Conservation (phyloP, 2,797 vertebrate species). For the Myotis findleyi region DNA sequence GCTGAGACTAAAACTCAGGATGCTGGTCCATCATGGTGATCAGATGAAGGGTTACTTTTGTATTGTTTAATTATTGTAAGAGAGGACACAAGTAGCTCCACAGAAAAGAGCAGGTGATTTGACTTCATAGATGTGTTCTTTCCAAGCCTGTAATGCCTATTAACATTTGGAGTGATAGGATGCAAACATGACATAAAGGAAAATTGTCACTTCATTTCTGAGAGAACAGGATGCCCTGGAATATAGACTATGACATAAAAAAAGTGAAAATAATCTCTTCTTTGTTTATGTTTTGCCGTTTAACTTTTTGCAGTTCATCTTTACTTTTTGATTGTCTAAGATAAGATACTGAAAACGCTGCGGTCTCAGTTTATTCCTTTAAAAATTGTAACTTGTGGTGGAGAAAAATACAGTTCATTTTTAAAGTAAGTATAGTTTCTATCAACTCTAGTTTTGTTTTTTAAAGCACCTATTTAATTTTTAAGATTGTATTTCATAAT, state of each 20-base stretch:
- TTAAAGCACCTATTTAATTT: constrained; percentile 51
- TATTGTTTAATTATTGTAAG: constrained; percentile 51
- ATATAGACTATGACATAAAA: constrained; percentile 28
- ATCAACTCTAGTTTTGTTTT: background rate
- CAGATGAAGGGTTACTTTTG: constrained; percentile 3
- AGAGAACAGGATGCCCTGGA: constrained; percentile 42
- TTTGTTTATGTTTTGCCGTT: constrained; percentile 74
- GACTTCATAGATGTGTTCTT: background rate
- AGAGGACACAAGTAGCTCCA: background rate
- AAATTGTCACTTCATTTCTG: constrained; percentile 63
- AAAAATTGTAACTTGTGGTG: constrained; percentile 27
- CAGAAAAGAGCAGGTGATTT: constrained; percentile 31
- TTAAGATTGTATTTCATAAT: background rate
- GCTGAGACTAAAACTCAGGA: constrained; percentile 55
- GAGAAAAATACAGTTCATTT: constrained; percentile 27
- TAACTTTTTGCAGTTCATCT: constrained; percentile 72
- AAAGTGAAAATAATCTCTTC: constrained; percentile 38
- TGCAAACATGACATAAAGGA: background rate
- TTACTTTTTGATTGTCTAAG: constrained; percentile 81
- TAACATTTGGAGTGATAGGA: background rate
- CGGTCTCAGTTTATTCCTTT: constrained; percentile 53
- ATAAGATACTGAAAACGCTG: constrained; percentile 61
- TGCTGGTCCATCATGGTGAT: background rate
- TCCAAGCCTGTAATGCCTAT: background rate
- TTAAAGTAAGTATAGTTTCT: constrained; percentile 23